Conservation (phyloP, 2,797 vertebrate genomes). For the Diplodus puntazzo region DNA sequence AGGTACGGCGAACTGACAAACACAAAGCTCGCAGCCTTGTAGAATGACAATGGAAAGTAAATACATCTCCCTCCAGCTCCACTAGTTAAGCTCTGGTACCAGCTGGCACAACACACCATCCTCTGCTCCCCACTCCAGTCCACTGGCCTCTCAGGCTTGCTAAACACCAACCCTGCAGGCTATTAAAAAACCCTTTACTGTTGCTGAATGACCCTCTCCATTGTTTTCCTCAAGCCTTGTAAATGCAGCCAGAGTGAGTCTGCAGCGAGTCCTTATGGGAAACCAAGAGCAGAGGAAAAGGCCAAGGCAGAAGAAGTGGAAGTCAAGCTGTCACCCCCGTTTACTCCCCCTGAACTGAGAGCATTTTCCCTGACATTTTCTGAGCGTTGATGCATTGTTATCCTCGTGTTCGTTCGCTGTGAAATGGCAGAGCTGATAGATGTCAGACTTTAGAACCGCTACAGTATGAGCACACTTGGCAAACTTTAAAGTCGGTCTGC, state of each 20-base stretch:
- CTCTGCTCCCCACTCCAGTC: slow-evolving; percentile 38
- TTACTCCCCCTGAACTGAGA: slow-evolving; percentile 16
- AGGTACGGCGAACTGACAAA: background rate
- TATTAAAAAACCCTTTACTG: slow-evolving; percentile 67
- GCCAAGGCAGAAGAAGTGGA: slow-evolving; percentile 37
- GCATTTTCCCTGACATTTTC: slow-evolving; percentile 35
- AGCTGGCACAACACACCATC: slow-evolving; percentile 55
- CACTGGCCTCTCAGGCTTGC: slow-evolving; percentile 54
- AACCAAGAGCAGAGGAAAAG: slow-evolving; percentile 37
- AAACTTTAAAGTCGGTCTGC: slow-evolving; percentile 4
- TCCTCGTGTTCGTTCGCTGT: slow-evolving; percentile 6
- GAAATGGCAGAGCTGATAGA: slow-evolving; percentile 40
- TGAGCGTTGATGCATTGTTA: slow-evolving; percentile 12
- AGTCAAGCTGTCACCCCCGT: slow-evolving; percentile 60
- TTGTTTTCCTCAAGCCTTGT: slow-evolving; percentile 60
- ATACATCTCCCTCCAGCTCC: slow-evolving; percentile 7
- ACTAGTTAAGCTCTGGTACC: slow-evolving; percentile 35
- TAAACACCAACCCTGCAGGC: slow-evolving; percentile 58
- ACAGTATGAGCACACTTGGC: background rate
- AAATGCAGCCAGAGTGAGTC: slow-evolving; percentile 56
- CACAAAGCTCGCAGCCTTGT: background rate
- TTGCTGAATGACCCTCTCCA: slow-evolving; percentile 60
- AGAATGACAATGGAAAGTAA: slow-evolving; percentile 19
- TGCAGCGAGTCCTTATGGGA: slow-evolving; percentile 47
- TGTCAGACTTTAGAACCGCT: slow-evolving; percentile 10